These are phyloP conservation scores for Fistularia tabacaria DNA, from an alignment of 2,797 vertebrate genomes.

Conservation along the genomic window DNA sequence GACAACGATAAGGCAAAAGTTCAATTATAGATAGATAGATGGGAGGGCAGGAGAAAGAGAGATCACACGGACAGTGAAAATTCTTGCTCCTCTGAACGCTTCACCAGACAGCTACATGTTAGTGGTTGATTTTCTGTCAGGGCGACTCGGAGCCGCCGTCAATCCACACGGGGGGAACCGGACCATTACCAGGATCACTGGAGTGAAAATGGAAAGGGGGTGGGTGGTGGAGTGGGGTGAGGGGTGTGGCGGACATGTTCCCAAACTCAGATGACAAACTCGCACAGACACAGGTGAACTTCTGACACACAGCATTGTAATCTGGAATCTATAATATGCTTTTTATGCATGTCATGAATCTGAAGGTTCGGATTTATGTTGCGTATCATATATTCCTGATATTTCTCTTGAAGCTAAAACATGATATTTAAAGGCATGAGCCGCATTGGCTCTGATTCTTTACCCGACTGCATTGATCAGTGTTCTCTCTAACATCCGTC, in stretches of 20 bases:
- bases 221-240: too few relatives aligned
- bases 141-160: slow-evolving; percentile 54
- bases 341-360: too few relatives aligned
- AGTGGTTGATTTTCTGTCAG: slow-evolving; percentile 74
- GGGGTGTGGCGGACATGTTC: slow-evolving; percentile 31
- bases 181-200: slow-evolving; percentile 65
- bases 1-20: neutral
- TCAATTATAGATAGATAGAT: neutral
- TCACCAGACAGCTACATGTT: slow-evolving; percentile 61
- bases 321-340: too few relatives aligned
- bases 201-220: slow-evolving; percentile 55
- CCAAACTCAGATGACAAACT: slow-evolving; percentile 9
- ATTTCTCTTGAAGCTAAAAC: too few relatives aligned
- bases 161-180: slow-evolving; percentile 46
- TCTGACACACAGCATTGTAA: too few relatives aligned
- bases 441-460: too few relatives aligned
- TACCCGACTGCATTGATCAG: too few relatives aligned
- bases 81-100: slow-evolving; percentile 42
- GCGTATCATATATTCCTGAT: too few relatives aligned
- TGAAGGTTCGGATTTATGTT: too few relatives aligned
- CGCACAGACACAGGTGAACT: too few relatives aligned
- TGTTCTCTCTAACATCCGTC: too few relatives aligned
- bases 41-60: neutral
- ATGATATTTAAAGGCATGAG: too few relatives aligned
- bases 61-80: slow-evolving; percentile 14